These are phyloP conservation scores for Gephyroberyx darwinii DNA, from an alignment of 2,797 vertebrate genomes.

Conservation along the genomic window DNA sequence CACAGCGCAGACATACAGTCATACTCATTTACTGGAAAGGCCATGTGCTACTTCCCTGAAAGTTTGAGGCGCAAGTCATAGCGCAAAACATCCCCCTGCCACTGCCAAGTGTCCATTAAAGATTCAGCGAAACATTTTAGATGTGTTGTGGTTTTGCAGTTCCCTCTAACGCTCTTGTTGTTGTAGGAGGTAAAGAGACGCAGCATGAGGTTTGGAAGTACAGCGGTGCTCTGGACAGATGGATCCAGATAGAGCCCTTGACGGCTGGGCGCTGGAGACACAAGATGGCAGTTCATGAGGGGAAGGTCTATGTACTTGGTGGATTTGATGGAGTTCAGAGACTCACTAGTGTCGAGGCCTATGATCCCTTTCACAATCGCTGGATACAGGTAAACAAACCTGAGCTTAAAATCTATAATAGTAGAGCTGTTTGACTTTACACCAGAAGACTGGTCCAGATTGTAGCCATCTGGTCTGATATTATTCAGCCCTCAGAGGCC, in stretches of 20 bases:
- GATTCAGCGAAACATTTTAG: neutral
- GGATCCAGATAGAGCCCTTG: conserved; percentile 94
- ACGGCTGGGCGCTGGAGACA: conserved; percentile 93
- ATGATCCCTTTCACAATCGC: conserved; percentile 96
- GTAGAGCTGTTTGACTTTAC: neutral
- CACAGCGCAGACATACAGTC: neutral
- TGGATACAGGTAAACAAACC: conserved; percentile 88
- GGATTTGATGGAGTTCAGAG: conserved; percentile 93
- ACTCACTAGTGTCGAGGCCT: conserved; percentile 91
- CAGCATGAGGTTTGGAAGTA: conserved; percentile 97
- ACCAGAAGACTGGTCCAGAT: too few species aligned
- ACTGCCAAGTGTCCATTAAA: neutral
- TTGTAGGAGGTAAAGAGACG: conserved; percentile 95
- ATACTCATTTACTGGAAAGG: neutral
- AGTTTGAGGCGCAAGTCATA: neutral
- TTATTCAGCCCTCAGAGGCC: too few species aligned
- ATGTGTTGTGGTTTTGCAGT: too few species aligned
- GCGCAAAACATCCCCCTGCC: neutral
- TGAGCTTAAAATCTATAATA: neutral
- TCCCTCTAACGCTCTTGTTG: neutral
- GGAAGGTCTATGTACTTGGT: conserved; percentile 91
- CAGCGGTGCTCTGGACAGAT: conserved; percentile 95
- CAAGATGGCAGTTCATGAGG: conserved; percentile 93
- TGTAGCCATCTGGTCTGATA: too few species aligned
- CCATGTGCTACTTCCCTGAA: neutral